Evolutionary conservation across 2,797 vertebrate genomes (phyloP).

Genomic region (Sebastes cheni): DNA sequence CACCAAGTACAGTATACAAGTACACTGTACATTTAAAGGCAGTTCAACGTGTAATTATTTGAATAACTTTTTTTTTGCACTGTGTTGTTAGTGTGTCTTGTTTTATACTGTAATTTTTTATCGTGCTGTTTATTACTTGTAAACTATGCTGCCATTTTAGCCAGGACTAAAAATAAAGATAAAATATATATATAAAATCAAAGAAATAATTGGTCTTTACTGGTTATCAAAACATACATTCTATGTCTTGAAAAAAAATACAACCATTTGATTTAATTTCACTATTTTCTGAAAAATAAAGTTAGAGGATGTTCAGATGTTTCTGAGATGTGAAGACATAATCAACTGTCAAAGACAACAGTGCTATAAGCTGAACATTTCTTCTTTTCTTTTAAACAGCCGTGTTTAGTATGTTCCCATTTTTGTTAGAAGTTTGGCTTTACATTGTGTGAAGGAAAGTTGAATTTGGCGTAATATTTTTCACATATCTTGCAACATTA

Average conservation of each 20-base stretch:
- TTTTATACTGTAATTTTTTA: neutral
- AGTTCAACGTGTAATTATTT: neutral
- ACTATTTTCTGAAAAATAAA: neutral
- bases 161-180: neutral
- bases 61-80: neutral
- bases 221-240: neutral
- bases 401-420: neutral
- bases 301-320: neutral
- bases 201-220: neutral
- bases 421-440: neutral
- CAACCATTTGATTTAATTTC: neutral
- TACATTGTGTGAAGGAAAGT: neutral
- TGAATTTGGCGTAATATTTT: neutral
- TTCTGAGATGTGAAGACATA: neutral
- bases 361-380: neutral
- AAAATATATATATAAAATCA: neutral
- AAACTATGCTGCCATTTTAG: neutral
- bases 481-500: slow-evolving; percentile 26
- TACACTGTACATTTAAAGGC: neutral
- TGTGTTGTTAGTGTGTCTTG: neutral
- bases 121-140: neutral
- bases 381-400: neutral
- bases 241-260: neutral
- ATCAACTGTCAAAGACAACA: neutral
- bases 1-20: neutral